These are phyloP conservation scores for Gymnarchus niloticus DNA, from an alignment of 2,113 vertebrate genomes.

Conservation along the genomic window DNA sequence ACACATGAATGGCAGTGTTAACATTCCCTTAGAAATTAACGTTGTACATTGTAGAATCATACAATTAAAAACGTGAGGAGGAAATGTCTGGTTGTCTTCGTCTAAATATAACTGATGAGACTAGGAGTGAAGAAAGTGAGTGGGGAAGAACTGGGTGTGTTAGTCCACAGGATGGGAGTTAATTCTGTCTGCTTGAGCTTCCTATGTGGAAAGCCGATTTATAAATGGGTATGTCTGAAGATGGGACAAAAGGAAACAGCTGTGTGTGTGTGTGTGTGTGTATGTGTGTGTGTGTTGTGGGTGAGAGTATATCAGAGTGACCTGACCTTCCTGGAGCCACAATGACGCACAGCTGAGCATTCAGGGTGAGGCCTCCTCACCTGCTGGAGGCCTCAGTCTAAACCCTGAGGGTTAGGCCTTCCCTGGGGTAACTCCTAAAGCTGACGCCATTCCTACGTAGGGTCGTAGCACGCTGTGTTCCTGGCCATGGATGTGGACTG, in stretches of 20 bases:
- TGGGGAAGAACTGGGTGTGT: too few relatives aligned
- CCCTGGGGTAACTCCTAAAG: not conserved
- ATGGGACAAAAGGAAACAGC: constrained; percentile 1
- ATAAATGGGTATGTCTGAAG: not conserved
- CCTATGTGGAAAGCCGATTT: not conserved
- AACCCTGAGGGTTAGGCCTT: not conserved
- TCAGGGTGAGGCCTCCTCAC: not conserved
- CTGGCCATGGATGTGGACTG: constrained; percentile 34
- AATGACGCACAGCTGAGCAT: not conserved
- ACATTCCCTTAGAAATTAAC: too few relatives aligned
- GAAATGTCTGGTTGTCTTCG: too few relatives aligned
- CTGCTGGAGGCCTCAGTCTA: not conserved
- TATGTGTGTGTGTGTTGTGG: not conserved
- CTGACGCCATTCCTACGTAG: not conserved
- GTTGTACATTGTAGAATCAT: too few relatives aligned
- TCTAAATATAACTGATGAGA: too few relatives aligned
- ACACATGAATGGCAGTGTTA: too few relatives aligned
- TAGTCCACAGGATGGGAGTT: not conserved
- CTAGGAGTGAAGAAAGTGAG: too few relatives aligned
- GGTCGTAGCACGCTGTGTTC: not conserved
- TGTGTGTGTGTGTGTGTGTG: not conserved
- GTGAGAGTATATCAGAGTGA: not conserved
- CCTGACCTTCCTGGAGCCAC: not conserved
- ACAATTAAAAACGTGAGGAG: too few relatives aligned
- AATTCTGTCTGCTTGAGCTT: not conserved